Base-by-base conservation (phyloP, 2,888 invertebrate genomes). In the Nymphalis polychloros region DNA sequence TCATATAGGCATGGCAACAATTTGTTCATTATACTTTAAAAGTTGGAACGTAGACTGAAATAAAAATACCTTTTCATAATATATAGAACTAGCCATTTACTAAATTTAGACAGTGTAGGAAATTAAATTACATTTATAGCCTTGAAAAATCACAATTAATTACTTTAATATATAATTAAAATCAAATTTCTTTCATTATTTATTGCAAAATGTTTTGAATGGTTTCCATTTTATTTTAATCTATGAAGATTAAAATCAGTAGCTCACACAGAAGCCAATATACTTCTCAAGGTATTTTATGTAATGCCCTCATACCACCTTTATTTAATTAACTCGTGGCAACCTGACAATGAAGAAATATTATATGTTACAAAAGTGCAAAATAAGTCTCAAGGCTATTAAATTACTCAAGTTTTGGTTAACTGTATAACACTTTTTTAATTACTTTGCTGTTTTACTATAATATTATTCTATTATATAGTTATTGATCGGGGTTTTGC, bases 281-380 rank as follows among this genome's bases (percentile, higher is more conserved):
- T 48, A 63, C 64, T 64, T 53, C 61, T 20, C 23, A 67, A 63
- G 50, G 20, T 60, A 60, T 50, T 67, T 70, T 65, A 72, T 68
- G 64, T 72, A 72, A 72, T 61, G 63, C 48, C 27, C 55, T 49
- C 62, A 59, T 59, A 63, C 52, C 68, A 63, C 48, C 63, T 70
- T 72, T 72, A 72, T 72, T 68, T 27, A 72, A 72, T 72, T 72
- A 72, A 67, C 46, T 52, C 13, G 55, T 55, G 64, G 63, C 63
- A 72, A 61, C 35, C 27, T 27, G 8, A 55, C 46, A 10, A 8
- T 23, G 17, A n/a, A 55, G 16, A 23, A 7, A n/a, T 20, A 19
- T 48, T 41, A 41, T 13, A 41, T 13, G 41, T 41, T 61, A 55
- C 55, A 62, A n/a, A 62, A 57, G 67, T 67, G 62, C 55, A 55